Evolutionary conservation across 2,113 vertebrate species (phyloP), one percentile per base, ranked within the genome.

Genomic region (Macheiramphus alcinus): DNA sequence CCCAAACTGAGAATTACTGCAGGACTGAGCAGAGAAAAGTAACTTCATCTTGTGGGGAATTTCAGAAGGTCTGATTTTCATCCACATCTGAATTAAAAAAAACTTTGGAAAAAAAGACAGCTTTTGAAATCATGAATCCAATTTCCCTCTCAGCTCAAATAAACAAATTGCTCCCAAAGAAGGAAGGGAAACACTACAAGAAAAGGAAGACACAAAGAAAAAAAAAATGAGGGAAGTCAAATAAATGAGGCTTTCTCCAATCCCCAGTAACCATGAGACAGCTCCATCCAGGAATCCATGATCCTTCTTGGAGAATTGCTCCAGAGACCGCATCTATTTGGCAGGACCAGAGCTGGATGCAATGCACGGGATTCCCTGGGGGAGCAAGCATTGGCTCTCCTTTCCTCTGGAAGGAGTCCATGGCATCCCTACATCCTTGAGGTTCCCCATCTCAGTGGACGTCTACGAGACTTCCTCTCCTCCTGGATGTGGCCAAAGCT

Each of bases 391-490:
- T 0, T 21, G 21, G 16, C 31, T 93, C 9, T 88, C 11, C 70
- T 70, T 58, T 88, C 79, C 87, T 94, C 75, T 94, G 87, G 93
- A 91, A 91, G 42, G 32, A 62, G 38, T 61, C 73, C 91, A 80
- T 43, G 53, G 55, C 67, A 91, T 76, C 74, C 59, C 20, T 61
- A 6, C 26, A 56, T 63, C 71, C 74, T 22, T 36, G 38, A 82
- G 53, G 16, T 59, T 85, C 71, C 53, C 32, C 50, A 16, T 73
- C 62, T 81, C 48, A 22, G 58, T 56, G 78, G 53, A 82, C 0
- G 1, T 66, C 73, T 75, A 17, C 0, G 3, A 66, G 42, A 89
- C 45, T 95, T 94, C 91, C 88, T 1, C 0, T 94, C 27, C 74
- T 92, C 74, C 61, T 85, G 56, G 48, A 87, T 20, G 43, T 21